Conservation (phyloP, 53 echinoderm and acorn worm genomes). For the Hippasteria phrygiana region DNA sequence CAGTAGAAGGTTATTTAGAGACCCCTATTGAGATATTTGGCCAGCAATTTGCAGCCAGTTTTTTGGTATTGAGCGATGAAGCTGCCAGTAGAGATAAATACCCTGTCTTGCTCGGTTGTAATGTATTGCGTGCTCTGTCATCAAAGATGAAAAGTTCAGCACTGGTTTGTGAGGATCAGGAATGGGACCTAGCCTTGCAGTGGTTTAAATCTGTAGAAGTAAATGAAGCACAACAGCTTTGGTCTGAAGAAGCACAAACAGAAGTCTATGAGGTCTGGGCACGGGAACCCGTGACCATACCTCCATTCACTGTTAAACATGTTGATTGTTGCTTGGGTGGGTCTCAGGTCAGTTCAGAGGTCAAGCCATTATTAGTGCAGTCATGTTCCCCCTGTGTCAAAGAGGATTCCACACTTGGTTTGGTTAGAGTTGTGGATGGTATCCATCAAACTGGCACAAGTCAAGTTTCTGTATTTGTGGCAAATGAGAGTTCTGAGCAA, state of each 20-base stretch:
- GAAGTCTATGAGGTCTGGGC: slow-evolving; percentile 30
- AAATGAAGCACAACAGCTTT: background rate
- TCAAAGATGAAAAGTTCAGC: background rate
- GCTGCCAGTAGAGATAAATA: background rate
- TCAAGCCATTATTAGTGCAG: background rate
- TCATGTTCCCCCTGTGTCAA: background rate
- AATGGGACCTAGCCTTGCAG: slow-evolving; percentile 26
- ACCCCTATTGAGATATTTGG: slow-evolving; percentile 49
- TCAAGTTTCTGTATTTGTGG: slow-evolving; percentile 16
- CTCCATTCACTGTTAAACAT: background rate
- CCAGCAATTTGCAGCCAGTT: slow-evolving; percentile 11
- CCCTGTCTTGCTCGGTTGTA: slow-evolving; percentile 48
- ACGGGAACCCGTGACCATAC: slow-evolving; percentile 2
- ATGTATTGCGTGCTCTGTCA: slow-evolving; percentile 7
- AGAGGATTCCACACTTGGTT: background rate
- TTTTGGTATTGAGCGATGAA: slow-evolving; percentile 15
- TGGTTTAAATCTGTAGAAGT: slow-evolving; percentile 23
- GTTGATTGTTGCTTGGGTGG: slow-evolving; percentile 7
- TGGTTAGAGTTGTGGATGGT: slow-evolving; percentile 1
- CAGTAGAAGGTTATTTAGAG: slow-evolving; percentile 52
- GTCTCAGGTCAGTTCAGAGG: background rate
- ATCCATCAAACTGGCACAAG: background rate
- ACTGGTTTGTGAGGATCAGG: background rate
- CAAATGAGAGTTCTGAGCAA: slow-evolving; percentile 36
- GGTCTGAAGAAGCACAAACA: background rate